Base-by-base conservation (phyloP, 2,113 vertebrate species). In the Tenrec ecaudatus region DNA sequence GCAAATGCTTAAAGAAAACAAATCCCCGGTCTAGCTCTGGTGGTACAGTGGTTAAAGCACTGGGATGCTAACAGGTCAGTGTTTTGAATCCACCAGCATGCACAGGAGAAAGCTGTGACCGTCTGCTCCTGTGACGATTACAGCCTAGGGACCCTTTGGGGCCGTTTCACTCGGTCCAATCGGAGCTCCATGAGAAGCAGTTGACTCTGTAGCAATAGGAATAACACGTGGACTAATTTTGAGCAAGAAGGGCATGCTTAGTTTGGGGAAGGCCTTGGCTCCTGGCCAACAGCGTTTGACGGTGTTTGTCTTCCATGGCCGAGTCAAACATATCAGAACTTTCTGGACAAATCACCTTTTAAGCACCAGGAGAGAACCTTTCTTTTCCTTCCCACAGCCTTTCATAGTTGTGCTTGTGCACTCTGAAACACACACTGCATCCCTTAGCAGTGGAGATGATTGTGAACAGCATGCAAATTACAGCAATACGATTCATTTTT, bases 1-100 rank as follows among this genome's bases (percentile, higher is more conserved):
- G 5, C 27, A 90, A 89, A 27, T 82, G 20, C 53, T 78, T 94
- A 75, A 90, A 80, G 80, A 75, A 90, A 88, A 90, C 36, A 81
- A 78, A 78, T 10, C 1, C 7, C 17, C 40, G 33, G 27, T 14
- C 22, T 14, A 36, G 33, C 71, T n/a, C 33, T 36, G 33, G 69
- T 36, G 69, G 33, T 10, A 33, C 33, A 36, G 8, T n/a, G 69
- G 19, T 73, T 36, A 73, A 33, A 36, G 69, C 19, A 36, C 69
- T 36, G 3, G 11, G 69, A 17, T 71, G n/a, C n/a, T 71, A n/a
- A 33, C 33, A 2, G n/a, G 33, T 36, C 10, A 20, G 71, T 73
- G 19, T n/a, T 73, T 73, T 2, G 10, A 73, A 36, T 19, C 33
- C 19, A 73, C 71, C 33, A 36, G 71, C 33, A 9, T 19, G 27